Base-by-base conservation (phyloP, 2,888 invertebrate species). In the Sesamia inferens region DNA sequence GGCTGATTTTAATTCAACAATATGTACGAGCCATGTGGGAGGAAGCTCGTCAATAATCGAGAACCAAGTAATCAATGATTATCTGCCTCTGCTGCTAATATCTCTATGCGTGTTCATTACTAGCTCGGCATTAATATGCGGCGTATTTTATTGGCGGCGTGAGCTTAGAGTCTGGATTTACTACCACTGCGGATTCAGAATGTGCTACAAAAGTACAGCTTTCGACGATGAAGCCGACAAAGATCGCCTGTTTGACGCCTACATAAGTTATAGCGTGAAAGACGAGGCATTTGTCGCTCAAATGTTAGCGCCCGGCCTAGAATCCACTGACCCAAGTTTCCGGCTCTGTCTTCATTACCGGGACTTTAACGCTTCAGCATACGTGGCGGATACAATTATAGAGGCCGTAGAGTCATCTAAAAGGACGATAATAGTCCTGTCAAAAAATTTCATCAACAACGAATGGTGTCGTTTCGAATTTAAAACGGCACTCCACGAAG, bases 391-490 rank as follows among this genome's bases (percentile, higher is more conserved):
- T 92, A 99, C 99, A 66, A 98, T 99, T 75, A 98, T 98, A 86
- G 98, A 98, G 92, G 99, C 99, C 2, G 98, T 99, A 39, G 99
- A 99, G 92, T 98, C 98, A 70, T 98, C 99, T 65, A 97, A 98
- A 86, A 97, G 99, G 88, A 98, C 99, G 59, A 98, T 99, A 78
- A 97, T 99, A 85, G 98, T 99, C 77, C 94, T 99, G 76, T 99
- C 99, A 24, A 98, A 98, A 93, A 98, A 98, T 96, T 99, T 99
- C 95, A 97, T 99, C 81, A 98, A 98, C 95, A 98, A 98, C 94
- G 99, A 99, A 96, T 99, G 99, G 99, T 98, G 98, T 88, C 97
- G 98, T 85, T 98, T 99, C 93, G 99, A 99, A 95, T 99, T 99
- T 94, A 99, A 99, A 96, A 98, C 98, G 88, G 99, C 99, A 47